Percentiles rank a stretch among this genome's conserved stretches.
Conservation (phyloP, 2,113 vertebrate genomes). For the Aphelocoma coerulescens region DNA sequence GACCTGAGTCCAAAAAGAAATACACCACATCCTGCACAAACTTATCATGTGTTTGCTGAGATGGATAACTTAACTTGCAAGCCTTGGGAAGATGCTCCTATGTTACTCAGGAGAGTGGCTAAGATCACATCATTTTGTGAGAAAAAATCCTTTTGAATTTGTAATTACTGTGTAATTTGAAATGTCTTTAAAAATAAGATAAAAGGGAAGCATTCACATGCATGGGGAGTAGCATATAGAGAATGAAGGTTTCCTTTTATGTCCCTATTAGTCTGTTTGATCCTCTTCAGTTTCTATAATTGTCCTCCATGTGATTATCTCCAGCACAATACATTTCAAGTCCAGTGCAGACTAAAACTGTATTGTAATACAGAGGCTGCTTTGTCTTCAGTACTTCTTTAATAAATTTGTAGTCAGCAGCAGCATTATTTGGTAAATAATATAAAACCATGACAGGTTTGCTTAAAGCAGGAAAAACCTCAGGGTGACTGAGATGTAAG, state of each 20-base stretch:
- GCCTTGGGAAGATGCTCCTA: background rate
- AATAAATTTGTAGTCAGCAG: background rate
- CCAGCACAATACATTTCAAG: slow-evolving; percentile 11
- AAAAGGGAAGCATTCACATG: slow-evolving; percentile 26
- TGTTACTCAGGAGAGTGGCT: background rate
- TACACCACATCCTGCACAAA: background rate
- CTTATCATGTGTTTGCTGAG: background rate
- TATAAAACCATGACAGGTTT: background rate
- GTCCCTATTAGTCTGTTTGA: slow-evolving; percentile 21
- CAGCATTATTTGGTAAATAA: slow-evolving; percentile 5
- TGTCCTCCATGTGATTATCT: background rate
- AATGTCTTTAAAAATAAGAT: slow-evolving; percentile 25
- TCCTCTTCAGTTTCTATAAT: slow-evolving; percentile 16
- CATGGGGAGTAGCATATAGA: background rate
- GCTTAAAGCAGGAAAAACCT: background rate
- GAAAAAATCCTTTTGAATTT: slow-evolving; percentile 5
- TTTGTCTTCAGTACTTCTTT: slow-evolving; percentile 4
- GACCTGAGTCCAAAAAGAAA: background rate
- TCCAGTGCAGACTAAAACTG: background rate
- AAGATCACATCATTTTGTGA: background rate
- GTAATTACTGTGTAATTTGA: slow-evolving; percentile 44
- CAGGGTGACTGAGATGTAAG: background rate
- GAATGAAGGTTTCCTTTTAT: slow-evolving; percentile 28
- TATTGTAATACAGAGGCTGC: background rate
- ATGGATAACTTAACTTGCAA: background rate